Conservation (phyloP, 1,140 invertebrate genomes). For the Physella acuta region DNA sequence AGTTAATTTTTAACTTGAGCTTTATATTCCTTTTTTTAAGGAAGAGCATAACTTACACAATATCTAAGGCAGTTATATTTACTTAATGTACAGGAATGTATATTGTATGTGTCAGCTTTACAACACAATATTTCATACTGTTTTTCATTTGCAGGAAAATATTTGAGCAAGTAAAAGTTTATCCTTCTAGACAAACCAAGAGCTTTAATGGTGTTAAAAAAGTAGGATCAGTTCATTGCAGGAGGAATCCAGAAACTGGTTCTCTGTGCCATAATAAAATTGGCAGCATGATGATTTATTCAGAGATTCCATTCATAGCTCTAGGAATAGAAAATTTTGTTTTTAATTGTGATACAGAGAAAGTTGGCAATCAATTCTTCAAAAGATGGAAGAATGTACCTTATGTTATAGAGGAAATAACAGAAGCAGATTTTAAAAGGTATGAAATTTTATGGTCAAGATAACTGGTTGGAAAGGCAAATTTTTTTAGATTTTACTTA, state of each 20-base stretch:
- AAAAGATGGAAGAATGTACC: background rate
- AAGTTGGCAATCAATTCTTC: background rate
- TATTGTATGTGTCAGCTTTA: background rate
- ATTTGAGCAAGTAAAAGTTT: background rate
- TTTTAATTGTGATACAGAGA: background rate
- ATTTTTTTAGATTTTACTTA: background rate
- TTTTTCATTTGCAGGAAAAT: background rate
- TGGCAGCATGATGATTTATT: background rate
- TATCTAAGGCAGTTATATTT: no score
- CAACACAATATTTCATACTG: background rate
- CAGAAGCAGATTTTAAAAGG: background rate
- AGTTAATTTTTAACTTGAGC: background rate
- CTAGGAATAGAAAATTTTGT: background rate
- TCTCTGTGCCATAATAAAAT: background rate
- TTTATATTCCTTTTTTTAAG: background rate
- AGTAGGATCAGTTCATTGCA: background rate
- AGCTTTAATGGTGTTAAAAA: background rate
- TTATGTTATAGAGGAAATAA: background rate
- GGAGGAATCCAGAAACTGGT: background rate
- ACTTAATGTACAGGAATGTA: no score
- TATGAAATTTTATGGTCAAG: background rate
- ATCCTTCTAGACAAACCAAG: background rate
- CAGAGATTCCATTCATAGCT: background rate
- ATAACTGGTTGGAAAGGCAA: background rate
- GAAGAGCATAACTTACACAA: no score